phyloP scores from a whole-genome alignment of 2,797 vertebrate species.

The Danio jaintianensis region DNA sequence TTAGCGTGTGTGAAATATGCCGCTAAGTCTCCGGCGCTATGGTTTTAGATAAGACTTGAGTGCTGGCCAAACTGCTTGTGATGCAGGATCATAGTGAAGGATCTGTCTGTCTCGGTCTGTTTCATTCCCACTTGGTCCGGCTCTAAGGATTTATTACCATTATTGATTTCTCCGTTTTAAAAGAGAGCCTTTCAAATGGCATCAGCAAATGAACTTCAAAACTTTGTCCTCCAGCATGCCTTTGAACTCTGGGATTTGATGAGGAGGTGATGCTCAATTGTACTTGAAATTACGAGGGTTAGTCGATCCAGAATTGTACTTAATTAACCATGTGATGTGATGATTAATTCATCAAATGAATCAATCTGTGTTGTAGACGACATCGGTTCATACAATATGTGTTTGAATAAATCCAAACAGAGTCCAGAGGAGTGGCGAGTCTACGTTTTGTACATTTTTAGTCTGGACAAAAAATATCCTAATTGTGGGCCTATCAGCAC shows the following conservation, averaged over 20 bases:
- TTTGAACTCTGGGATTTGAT: slow-evolving; percentile 41
- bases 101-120: slow-evolving; percentile 22
- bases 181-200: slow-evolving; percentile 50
- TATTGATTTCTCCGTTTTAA: slow-evolving; percentile 57
- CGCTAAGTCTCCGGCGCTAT: slow-evolving; percentile 25
- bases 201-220: slow-evolving; percentile 52
- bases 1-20: slow-evolving; percentile 23
- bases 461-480: too few species aligned
- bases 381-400: background rate
- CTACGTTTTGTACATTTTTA: background rate
- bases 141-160: slow-evolving; percentile 52
- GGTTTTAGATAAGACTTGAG: slow-evolving; percentile 47
- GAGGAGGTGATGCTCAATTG: slow-evolving; percentile 23
- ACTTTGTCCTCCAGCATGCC: slow-evolving; percentile 35
- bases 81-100: slow-evolving; percentile 46
- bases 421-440: background rate
- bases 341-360: background rate
- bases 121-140: slow-evolving; percentile 26
- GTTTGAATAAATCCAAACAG: background rate
- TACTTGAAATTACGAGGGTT: slow-evolving; percentile 31
- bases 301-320: background rate
- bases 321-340: background rate
- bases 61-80: slow-evolving; percentile 25
- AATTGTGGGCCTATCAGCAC: too few species aligned
- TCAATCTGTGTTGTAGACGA: background rate